phyloP scores from a whole-genome alignment of 2,797 vertebrate species.

The Sarcoramphus papa region DNA sequence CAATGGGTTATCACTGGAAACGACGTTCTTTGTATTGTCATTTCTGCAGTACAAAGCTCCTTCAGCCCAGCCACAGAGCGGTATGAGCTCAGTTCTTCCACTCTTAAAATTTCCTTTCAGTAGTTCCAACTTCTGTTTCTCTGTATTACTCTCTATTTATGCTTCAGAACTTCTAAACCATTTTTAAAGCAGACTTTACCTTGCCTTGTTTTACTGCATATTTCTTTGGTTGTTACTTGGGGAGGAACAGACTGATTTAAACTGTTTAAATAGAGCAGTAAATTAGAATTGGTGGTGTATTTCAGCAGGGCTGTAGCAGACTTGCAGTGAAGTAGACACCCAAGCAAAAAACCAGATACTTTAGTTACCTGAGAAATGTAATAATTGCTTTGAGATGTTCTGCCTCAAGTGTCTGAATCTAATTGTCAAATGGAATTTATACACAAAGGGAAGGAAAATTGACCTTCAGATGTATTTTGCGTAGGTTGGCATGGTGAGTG shows the following conservation, averaged over 20 bases:
- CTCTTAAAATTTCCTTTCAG: background rate
- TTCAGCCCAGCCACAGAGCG: background rate
- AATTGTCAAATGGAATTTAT: background rate
- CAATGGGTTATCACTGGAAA: background rate
- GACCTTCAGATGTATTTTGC: background rate
- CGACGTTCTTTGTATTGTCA: background rate
- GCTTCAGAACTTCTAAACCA: background rate
- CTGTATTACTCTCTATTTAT: background rate
- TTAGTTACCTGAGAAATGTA: background rate
- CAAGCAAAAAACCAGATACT: background rate
- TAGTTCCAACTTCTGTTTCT: background rate
- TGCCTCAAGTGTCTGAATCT: background rate
- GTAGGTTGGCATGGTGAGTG: background rate
- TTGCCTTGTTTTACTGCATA: background rate
- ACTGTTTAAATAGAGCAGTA: background rate
- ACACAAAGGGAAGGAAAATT: background rate
- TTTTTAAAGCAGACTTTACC: background rate
- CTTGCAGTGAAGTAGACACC: background rate
- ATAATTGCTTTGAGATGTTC: background rate
- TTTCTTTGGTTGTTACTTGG: background rate
- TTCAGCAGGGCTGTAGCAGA: background rate
- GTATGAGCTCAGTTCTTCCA: conserved; percentile 20
- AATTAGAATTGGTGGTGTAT: background rate
- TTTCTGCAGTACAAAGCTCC: background rate
- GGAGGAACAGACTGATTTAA: background rate